Base-by-base conservation (phyloP, 1,140 invertebrate genomes). In the Drosophila kohkoa region DNA sequence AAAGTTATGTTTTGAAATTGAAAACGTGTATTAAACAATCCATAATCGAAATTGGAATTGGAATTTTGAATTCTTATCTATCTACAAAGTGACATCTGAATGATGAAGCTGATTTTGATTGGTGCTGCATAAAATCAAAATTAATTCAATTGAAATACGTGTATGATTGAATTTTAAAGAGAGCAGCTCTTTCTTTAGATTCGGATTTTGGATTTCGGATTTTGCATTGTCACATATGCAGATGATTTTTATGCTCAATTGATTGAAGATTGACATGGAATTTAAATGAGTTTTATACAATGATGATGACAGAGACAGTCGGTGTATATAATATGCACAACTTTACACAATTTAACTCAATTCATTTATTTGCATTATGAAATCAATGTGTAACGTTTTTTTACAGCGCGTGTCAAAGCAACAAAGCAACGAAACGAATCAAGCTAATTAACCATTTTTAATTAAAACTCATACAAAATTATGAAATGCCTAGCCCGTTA, bases 371-470 rank as follows among this genome's bases (percentile, higher is more conserved):
- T 60, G 65, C 41, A 38, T 60, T 68, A 68, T 60, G 30, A 60
- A 68, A 68, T 62, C 25, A 74, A 62, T 74, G 65, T 69, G 65
- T 48, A 32, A 35, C 41, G 10, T 38, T 82, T 81, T 82, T 77
- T 65, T 82, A 81, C 75, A 81, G 71, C 79, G 62, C 69, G 67
- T 81, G 59, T 81, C 67, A 65, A 54, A 45, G 60, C 76, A 79
- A 89, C 79, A 82, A 74, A 73, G 59, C 67, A 79, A 54, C 49
- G 71, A 80, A 82, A 82, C 51, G 67, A 86, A 70, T 60, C 59
- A 76, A 68, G 83, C 80, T 86, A 82, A 87, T 88, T 82, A 87
- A 88, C 59, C 69, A 52, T 70, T 88, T 87, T 87, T 88, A 88
- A 87, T 87, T 87, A 87, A 25, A 85, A 77, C 52, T 64, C 41